Conservation (phyloP, 2,888 invertebrate species). For the Dioctria linearis region DNA sequence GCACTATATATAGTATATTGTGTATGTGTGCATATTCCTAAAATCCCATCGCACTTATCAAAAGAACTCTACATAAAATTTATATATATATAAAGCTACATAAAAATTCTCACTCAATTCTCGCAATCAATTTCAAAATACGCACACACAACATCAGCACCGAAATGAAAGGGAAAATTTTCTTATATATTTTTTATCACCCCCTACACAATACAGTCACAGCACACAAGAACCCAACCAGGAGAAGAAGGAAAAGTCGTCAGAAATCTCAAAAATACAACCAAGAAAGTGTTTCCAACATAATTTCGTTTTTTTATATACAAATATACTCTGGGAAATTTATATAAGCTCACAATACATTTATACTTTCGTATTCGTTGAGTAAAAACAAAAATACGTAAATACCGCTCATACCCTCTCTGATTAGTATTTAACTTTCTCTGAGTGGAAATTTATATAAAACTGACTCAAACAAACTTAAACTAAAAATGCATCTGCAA, state of each 20-base stretch:
- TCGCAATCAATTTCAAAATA: background rate
- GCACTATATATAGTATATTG: background rate
- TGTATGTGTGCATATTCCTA: background rate
- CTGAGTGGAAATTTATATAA: constrained; percentile 12
- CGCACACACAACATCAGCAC: background rate
- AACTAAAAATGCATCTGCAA: constrained; percentile 53
- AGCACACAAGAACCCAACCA: background rate
- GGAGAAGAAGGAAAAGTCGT: no score
- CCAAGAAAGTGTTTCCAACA: background rate
- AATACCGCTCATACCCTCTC: no score
- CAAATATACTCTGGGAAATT: no score
- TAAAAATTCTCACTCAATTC: background rate
- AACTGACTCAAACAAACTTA: background rate
- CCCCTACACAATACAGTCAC: background rate
- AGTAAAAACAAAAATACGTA: no score
- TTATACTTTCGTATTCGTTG: no score
- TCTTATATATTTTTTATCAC: background rate
- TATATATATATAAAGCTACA: background rate
- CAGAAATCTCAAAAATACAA: no score
- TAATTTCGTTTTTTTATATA: no score
- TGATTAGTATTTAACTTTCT: no score
- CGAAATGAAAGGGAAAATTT: constrained; percentile 48
- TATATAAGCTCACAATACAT: no score
- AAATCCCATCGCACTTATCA: background rate
- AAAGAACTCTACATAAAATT: background rate